Conservation (phyloP, 2,888 invertebrate species). For the Lissocephala sabroskyi region DNA sequence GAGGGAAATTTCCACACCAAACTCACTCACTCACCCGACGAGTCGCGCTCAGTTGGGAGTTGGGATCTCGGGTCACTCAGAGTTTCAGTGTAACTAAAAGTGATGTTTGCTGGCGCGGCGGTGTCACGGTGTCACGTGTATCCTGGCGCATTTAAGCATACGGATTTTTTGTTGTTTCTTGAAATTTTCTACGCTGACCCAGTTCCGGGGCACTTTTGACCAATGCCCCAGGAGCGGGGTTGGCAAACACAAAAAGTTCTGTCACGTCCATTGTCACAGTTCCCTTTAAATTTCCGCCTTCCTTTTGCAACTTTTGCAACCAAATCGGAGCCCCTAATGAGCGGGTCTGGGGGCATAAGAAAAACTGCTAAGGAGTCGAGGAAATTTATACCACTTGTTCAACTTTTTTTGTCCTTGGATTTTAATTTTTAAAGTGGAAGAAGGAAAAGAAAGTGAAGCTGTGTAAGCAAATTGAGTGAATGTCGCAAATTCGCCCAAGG, state of each 20-base stretch:
- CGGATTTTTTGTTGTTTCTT: conserved; percentile 10
- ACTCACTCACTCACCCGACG: conserved; percentile 8
- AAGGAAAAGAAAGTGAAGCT: too few species aligned
- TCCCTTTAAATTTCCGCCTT: neutral
- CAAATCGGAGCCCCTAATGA: too few species aligned
- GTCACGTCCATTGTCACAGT: neutral
- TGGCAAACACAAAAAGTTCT: neutral
- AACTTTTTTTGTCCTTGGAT: too few species aligned
- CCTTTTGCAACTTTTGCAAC: too few species aligned
- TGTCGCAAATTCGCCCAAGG: neutral
- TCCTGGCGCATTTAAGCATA: conserved; percentile 18
- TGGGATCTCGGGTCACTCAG: too few species aligned
- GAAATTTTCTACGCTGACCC: conserved; percentile 25
- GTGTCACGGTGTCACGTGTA: neutral
- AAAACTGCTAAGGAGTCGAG: too few species aligned
- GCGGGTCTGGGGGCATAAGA: too few species aligned
- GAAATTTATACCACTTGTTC: too few species aligned
- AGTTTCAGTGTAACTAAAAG: too few species aligned
- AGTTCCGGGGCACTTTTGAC: conserved; percentile 4
- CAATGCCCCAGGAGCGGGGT: neutral
- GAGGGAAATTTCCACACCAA: conserved; percentile 16
- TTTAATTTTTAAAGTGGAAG: too few species aligned
- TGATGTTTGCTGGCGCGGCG: neutral
- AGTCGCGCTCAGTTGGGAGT: too few species aligned
- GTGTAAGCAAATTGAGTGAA: too few species aligned